Percentiles rank a stretch among this genome's conserved stretches.
phyloP scores from a whole-genome alignment of 2,113 vertebrate genomes.

The Apus apus region DNA sequence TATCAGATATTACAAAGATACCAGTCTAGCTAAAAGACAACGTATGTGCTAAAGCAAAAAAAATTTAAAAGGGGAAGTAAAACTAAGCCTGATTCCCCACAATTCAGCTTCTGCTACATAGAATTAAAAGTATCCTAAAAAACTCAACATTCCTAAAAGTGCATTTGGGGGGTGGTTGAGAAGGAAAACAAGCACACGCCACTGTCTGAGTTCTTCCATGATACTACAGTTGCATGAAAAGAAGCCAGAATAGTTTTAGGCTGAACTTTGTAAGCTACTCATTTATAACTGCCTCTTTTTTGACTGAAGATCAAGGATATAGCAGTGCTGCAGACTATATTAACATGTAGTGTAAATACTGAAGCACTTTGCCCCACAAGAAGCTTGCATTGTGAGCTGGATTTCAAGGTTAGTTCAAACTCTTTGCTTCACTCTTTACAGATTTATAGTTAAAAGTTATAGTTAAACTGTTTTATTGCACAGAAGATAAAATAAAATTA shows the following conservation, averaged over 20 bases:
- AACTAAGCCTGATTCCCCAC: not conserved
- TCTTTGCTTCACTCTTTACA: not conserved
- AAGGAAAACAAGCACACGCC: not conserved
- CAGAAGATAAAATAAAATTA: conserved; percentile 51
- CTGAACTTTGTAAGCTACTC: not conserved
- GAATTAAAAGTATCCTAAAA: not conserved
- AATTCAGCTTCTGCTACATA: not conserved
- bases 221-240: not conserved
- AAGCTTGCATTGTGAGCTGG: not conserved
- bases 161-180: accelerated
- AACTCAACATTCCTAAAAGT: not conserved
- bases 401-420: not conserved
- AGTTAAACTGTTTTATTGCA: conserved; percentile 31
- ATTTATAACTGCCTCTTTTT: not conserved
- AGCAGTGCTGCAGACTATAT: not conserved
- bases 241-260: not conserved
- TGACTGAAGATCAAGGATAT: not conserved
- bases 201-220: not conserved
- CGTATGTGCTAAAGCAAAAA: not conserved
- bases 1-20: not conserved
- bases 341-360: not conserved
- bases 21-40: not conserved
- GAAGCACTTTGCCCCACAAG: not conserved
- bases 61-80: not conserved
- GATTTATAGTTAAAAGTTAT: conserved; percentile 35